phyloP scores from a whole-genome alignment of 2,113 vertebrate genomes.

The Eidolon helvum region DNA sequence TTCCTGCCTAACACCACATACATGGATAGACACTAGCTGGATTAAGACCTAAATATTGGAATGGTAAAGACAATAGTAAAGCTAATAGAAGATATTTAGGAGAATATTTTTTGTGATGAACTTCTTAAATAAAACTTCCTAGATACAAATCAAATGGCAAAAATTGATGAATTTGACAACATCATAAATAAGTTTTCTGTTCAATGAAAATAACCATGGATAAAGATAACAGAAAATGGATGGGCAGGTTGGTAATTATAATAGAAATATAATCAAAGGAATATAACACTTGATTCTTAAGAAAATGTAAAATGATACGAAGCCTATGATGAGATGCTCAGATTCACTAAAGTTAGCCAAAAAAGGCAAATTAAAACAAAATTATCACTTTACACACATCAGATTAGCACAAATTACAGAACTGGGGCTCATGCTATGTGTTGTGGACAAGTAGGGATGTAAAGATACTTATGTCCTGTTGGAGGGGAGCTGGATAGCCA shows the following conservation, averaged over 20 bases:
- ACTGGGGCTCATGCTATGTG: background rate
- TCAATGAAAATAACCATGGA: background rate
- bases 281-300: background rate
- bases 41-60: background rate
- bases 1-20: background rate
- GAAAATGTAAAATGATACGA: background rate
- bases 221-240: background rate
- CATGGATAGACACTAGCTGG: background rate
- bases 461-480: background rate
- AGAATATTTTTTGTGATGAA: background rate
- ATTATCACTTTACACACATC: background rate
- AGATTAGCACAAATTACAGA: background rate
- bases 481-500: background rate
- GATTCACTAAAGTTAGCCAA: background rate
- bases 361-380: background rate
- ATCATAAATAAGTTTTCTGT: background rate
- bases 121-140: background rate
- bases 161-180: background rate
- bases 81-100: background rate
- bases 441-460: background rate
- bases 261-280: background rate
- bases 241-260: background rate
- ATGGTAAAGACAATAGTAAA: background rate
- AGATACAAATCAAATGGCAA: background rate
- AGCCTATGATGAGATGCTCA: background rate